Evolutionary conservation across 2,888 invertebrate genomes (phyloP), one percentile per base, ranked within the genome.

Genomic region (Mayetiola destructor): DNA sequence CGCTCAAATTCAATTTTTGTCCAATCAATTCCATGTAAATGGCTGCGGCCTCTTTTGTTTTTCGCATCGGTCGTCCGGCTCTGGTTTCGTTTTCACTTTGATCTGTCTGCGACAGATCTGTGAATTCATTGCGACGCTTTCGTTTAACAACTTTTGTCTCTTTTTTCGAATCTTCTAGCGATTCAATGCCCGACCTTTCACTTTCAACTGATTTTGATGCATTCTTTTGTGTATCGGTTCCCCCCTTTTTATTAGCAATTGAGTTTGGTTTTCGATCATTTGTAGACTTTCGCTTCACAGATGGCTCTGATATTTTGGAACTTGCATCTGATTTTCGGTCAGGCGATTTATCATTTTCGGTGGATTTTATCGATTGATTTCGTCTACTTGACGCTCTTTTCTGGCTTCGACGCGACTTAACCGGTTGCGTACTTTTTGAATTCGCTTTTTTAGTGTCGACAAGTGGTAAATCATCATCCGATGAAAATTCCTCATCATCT

Each of bases 41-140:
- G 8, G 84, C 78, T 1, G 85, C 85, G 23, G 84, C 84, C 69
- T 84, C 84, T 68, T 85, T 86, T 1, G 84, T 84, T 68, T 84
- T 85, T 35, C 85, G 74, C 10, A 79, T 76, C 0, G 82, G 83
- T 39, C 84, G 64, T 20, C 60, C 55, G 32, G 60, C 58, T 56
- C 62, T 37, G 18, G 56, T 58, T 59, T 62, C 63, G 59, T 57
- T 60, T 61, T 65, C 64, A 53, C 58, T 57, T 10, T 55, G 52
- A 59, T 64, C 62, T 4, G 60, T 59, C 42, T 61, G 61, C 52
- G 62, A 60, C 23, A 62, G 59, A 36, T 59, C 60, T n/a, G 57
- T 60, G 18, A 52, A 57, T 37, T 42, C 57, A 29, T 57, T 52
- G 8, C 53, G 35, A 1, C 57, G 35, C 23, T 57, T 57, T 42